Evolutionary conservation across 1,140 invertebrate genomes (phyloP).

Genomic region (Halyomorpha halys): DNA sequence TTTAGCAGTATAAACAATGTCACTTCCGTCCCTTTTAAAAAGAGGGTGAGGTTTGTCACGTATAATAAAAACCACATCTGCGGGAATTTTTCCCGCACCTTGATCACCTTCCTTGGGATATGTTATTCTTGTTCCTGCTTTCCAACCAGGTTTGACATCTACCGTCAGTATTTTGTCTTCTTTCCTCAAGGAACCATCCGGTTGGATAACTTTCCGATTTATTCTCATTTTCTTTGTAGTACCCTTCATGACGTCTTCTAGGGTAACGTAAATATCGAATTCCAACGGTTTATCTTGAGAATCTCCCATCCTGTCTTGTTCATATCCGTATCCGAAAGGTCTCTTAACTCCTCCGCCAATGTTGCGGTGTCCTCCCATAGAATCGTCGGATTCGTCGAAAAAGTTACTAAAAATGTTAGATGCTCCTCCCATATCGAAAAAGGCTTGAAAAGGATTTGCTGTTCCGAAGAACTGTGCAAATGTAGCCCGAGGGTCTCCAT

Average conservation of each 20-base stretch:
- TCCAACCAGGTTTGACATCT: slow-evolving; percentile 93
- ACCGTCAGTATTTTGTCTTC: slow-evolving; percentile 98
- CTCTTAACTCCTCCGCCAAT: too few species aligned
- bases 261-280: slow-evolving; percentile 87
- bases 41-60: slow-evolving; percentile 82
- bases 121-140: slow-evolving; percentile 96
- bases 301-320: background rate
- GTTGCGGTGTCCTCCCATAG: too few species aligned
- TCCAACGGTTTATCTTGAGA: slow-evolving; percentile 85
- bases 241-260: slow-evolving; percentile 84
- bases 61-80: slow-evolving; percentile 98
- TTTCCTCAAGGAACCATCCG: slow-evolving; percentile 76
- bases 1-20: background rate
- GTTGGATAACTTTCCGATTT: slow-evolving; percentile 72
- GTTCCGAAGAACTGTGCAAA: slow-evolving; percentile 63
- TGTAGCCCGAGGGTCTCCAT: slow-evolving; percentile 69
- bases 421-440: slow-evolving; percentile 51
- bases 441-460: slow-evolving; percentile 52
- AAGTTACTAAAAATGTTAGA: slow-evolving; percentile 45
- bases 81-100: slow-evolving; percentile 86
- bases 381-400: slow-evolving; percentile 43
- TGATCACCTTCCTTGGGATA: slow-evolving; percentile 98
- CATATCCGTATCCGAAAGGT: too few species aligned
- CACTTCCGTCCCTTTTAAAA: slow-evolving; percentile 13
- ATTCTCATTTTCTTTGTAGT: slow-evolving; percentile 99